Conservation (phyloP, 2,888 invertebrate species). For the Eumacrocentrus americanus region DNA sequence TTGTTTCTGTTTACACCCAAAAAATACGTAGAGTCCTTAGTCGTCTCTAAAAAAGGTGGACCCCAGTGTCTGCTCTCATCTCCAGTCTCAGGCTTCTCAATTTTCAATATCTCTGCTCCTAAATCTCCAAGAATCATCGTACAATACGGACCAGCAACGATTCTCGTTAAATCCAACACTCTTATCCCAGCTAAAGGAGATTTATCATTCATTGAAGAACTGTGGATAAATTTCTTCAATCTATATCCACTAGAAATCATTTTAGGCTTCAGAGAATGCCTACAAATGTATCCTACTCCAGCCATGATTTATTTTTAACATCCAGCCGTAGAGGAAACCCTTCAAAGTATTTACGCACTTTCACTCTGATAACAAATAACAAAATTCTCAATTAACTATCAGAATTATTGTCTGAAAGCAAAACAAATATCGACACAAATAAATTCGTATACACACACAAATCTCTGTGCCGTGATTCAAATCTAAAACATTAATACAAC, state of each 20-base stretch:
- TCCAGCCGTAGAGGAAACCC: no score
- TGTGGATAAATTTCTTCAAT: neutral
- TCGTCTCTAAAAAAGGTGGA: conserved; percentile 79
- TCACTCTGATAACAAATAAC: no score
- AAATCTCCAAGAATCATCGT: conserved; percentile 92
- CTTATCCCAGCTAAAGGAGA: conserved; percentile 75
- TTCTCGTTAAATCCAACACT: conserved; percentile 81
- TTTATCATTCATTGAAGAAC: conserved; percentile 34
- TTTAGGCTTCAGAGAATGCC: neutral
- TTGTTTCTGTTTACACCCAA: conserved; percentile 92
- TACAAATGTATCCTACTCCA: neutral
- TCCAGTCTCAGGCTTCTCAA: conserved; percentile 82
- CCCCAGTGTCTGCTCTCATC: conserved; percentile 95
- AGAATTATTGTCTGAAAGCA: no score
- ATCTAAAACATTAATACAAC: no score
- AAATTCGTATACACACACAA: no score
- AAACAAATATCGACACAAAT: no score
- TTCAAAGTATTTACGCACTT: no score
- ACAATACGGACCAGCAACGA: conserved; percentile 93
- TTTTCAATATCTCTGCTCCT: conserved; percentile 91
- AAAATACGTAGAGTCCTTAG: conserved; percentile 80
- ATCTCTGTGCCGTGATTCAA: no score
- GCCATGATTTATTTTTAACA: no score
- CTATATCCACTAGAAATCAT: neutral
- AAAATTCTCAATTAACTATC: no score